Conservation (phyloP, 2,113 vertebrate genomes). For the Anguilla japonica region DNA sequence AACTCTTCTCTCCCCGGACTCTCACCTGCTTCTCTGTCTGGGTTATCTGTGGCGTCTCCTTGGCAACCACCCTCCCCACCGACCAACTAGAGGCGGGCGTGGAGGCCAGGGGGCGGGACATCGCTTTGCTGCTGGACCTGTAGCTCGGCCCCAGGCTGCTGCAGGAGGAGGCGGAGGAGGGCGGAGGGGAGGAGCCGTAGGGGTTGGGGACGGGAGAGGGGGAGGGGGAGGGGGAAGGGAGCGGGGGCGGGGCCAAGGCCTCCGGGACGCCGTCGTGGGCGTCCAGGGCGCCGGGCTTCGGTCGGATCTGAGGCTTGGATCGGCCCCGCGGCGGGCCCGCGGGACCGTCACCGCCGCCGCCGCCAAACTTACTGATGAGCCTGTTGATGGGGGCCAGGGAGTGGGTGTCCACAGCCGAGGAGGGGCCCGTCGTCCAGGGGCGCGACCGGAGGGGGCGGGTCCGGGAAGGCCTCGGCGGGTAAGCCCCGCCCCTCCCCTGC, state of each 20-base stretch:
- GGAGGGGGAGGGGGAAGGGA: neutral
- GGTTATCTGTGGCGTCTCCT: conserved; percentile 52
- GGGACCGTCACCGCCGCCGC: conserved; percentile 54
- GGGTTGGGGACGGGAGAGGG: conserved; percentile 58
- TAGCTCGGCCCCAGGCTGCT: conserved; percentile 50
- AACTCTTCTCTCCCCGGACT: neutral
- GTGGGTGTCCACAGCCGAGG: conserved; percentile 76
- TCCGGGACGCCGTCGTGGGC: conserved; percentile 45
- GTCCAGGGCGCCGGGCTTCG: conserved; percentile 76
- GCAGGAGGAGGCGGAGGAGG: conserved; percentile 37
- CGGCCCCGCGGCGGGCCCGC: conserved; percentile 62
- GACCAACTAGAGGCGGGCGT: conserved; percentile 49
- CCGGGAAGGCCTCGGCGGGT: conserved; percentile 28
- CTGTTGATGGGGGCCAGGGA: conserved; percentile 85
- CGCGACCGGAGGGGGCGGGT: conserved; percentile 24
- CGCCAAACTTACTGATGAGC: conserved; percentile 85
- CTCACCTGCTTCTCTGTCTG: conserved; percentile 76
- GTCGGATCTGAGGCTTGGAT: conserved; percentile 50
- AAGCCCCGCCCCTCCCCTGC: neutral
- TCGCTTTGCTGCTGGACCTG: conserved; percentile 53
- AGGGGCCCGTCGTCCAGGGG: neutral
- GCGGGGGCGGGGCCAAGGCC: conserved; percentile 19
- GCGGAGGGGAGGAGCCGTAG: conserved; percentile 36
- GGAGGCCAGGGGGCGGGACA: conserved; percentile 37
- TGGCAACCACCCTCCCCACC: conserved; percentile 52